These are phyloP conservation scores for human (Homo sapiens) DNA, from an alignment of 2,113 vertebrate species.

Conservation along the genomic window DNA sequence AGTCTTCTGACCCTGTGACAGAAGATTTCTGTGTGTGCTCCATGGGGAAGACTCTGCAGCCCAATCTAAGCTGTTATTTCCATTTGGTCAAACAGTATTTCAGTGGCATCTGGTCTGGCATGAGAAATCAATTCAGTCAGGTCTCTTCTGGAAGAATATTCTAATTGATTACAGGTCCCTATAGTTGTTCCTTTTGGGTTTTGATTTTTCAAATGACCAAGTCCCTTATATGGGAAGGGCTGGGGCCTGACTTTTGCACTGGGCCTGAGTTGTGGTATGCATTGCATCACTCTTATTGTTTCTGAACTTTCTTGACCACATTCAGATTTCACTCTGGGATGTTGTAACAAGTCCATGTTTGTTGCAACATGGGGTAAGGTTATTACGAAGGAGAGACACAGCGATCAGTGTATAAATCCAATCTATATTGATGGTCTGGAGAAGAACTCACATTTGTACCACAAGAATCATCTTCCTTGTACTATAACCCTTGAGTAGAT, in stretches of 20 bases:
- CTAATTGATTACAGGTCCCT: neutral
- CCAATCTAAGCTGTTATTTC: conserved; percentile 52
- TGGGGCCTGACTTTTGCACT: neutral
- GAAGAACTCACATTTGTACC: neutral
- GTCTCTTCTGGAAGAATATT: neutral
- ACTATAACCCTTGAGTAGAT: neutral
- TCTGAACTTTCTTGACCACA: neutral
- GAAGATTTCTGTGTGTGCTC: conserved; percentile 51
- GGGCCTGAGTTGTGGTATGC: neutral
- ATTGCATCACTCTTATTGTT: neutral
- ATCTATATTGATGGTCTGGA: neutral
- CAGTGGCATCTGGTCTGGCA: conserved; percentile 23
- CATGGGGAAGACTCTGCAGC: neutral
- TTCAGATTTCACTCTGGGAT: conserved; percentile 1
- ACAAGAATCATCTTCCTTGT: neutral
- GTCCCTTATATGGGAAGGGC: neutral
- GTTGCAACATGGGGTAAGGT: conserved; percentile 7
- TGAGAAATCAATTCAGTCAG: neutral
- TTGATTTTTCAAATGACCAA: conserved; percentile 8
- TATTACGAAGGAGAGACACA: neutral
- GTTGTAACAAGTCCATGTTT: neutral
- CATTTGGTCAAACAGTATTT: conserved; percentile 50
- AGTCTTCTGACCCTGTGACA: conserved; percentile 51
- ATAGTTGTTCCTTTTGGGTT: conserved; percentile 9
- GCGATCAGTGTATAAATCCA: neutral